phyloP scores from a whole-genome alignment of 2,797 vertebrate genomes.

The Hirundo rustica region DNA sequence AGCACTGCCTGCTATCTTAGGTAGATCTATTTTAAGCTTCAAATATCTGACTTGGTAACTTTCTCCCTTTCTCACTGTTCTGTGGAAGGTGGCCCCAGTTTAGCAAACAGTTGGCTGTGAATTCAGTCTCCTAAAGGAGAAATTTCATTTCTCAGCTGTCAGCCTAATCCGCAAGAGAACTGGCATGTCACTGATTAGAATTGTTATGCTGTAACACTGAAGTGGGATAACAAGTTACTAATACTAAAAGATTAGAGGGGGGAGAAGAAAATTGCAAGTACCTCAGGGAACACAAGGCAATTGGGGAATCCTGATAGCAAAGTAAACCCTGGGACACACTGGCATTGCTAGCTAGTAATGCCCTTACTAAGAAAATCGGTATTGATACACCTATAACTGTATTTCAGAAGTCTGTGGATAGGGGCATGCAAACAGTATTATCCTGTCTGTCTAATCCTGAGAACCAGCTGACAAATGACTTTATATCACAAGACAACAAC shows the following conservation, averaged over 20 bases:
- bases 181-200: background rate
- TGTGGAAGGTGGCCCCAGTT: background rate
- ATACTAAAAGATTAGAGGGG: rapidly evolving
- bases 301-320: background rate
- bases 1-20: rapidly evolving
- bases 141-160: background rate
- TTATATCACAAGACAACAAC: constrained; percentile 74
- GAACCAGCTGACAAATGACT: constrained; percentile 70
- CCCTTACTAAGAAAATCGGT: background rate
- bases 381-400: constrained; percentile 18
- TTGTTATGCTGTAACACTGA: background rate
- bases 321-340: background rate
- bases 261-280: background rate
- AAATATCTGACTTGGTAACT: background rate
- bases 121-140: background rate
- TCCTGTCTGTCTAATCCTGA: constrained; percentile 78
- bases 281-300: background rate
- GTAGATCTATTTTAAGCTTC: background rate
- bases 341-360: background rate
- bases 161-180: background rate
- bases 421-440: constrained; percentile 78
- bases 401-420: constrained; percentile 82
- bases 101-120: background rate
- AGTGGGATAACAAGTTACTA: background rate
- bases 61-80: background rate